Evolutionary conservation across 2,797 vertebrate species (phyloP).

Genomic region (Lutjanus campechanus): DNA sequence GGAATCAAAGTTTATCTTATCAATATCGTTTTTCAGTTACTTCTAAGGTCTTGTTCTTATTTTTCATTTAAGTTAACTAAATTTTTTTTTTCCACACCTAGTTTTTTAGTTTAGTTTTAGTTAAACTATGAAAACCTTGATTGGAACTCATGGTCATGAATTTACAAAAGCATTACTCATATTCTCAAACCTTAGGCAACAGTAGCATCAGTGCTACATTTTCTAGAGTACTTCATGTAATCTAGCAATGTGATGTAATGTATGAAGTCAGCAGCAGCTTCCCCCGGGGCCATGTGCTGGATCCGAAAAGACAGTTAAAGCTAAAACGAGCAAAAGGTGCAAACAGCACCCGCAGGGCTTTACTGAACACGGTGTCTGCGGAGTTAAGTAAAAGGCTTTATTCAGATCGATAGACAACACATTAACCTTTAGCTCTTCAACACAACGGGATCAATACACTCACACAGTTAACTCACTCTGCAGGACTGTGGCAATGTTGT

Average conservation of each 20-base stretch:
- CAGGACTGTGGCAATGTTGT: constrained; percentile 44
- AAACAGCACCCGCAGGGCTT: constrained; percentile 57
- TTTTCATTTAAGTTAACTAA: no score
- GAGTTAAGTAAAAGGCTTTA: constrained; percentile 84
- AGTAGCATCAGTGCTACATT: background rate
- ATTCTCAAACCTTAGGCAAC: background rate
- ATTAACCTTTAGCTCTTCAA: constrained; percentile 86
- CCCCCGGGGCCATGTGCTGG: constrained; percentile 9
- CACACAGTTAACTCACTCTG: constrained; percentile 72
- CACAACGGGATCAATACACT: constrained; percentile 78
- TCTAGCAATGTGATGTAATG: constrained; percentile 36
- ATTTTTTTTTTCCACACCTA: no score
- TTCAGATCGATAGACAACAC: constrained; percentile 83
- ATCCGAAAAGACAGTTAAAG: constrained; percentile 52
- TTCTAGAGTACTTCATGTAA: background rate
- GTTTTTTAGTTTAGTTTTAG: no score
- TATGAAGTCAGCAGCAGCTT: constrained; percentile 37
- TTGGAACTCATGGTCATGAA: background rate
- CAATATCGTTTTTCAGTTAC: no score
- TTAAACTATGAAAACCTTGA: background rate
- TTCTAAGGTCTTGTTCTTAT: no score
- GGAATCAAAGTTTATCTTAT: no score
- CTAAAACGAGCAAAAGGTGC: constrained; percentile 54
- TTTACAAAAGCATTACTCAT: background rate
- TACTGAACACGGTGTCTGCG: constrained; percentile 60